These are phyloP conservation scores for Ahaetulla prasina DNA, from an alignment of 2,113 vertebrate genomes.

Conservation along the genomic window DNA sequence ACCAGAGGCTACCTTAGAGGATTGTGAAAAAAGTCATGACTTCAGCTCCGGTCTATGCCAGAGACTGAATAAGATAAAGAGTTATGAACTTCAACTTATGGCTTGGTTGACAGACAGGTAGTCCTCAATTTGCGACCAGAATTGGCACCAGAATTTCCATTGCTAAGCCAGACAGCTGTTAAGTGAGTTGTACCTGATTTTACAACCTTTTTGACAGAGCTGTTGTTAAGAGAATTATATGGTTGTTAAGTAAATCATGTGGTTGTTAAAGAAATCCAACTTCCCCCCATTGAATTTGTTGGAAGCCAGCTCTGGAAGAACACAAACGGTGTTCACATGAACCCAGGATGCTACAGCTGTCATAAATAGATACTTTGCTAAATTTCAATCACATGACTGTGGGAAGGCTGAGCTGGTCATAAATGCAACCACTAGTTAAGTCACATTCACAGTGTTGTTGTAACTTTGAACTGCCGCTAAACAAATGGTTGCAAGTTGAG, in stretches of 20 bases:
- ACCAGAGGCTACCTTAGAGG: not conserved
- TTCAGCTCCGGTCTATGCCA: too few relatives aligned
- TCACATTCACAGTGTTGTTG: not conserved
- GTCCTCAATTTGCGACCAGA: not conserved
- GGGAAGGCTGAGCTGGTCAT: not conserved
- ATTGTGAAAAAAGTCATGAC: not conserved
- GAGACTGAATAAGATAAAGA: not conserved
- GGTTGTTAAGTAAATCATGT: not conserved
- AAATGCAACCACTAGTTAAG: not conserved
- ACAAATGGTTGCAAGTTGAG: not conserved
- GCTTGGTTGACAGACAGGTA: not conserved
- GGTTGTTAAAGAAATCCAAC: not conserved
- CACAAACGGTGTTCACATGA: not conserved
- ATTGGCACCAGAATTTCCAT: not conserved
- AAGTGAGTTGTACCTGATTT: not conserved
- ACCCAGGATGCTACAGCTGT: not conserved
- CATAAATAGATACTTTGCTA: not conserved
- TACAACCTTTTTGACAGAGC: not conserved
- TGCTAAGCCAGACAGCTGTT: not conserved
- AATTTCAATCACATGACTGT: not conserved
- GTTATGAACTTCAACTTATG: not conserved
- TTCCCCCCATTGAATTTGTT: not conserved
- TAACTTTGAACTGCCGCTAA: not conserved
- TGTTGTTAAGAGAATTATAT: not conserved
- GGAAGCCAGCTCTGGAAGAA: not conserved